Base-by-base conservation (phyloP, 1,140 invertebrate species). In the Trichomalopsis sarcophagae region DNA sequence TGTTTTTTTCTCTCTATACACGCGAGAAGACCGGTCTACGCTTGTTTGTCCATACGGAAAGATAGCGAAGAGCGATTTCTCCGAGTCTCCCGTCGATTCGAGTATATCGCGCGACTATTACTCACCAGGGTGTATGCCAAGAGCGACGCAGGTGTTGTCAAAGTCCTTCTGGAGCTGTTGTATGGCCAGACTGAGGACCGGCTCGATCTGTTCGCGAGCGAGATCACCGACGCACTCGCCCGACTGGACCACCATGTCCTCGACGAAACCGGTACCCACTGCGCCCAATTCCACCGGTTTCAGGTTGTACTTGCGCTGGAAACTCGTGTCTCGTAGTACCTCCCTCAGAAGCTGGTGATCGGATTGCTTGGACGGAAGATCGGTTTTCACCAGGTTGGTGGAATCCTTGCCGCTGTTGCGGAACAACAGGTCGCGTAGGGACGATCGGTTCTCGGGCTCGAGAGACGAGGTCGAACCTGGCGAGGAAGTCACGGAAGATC, bases 51-150 rank as follows among this genome's bases (percentile, higher is more conserved):
- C 55, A 62, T 62, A n/a, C 55, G 55, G 17, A 55, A 55, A 55
- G 55, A 62, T 21, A 62, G 55, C 55, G 55, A 62, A 62, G 55
- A 14, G 2, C 11, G 47, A 50, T 50, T 50, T 62, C 55, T 7
- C 17, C 55, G 55, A 62, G 55, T 6, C 17, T 62, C 17, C 21
- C 17, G 4, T 17, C 55, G 21, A 17, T 36, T 36, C 21, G 55
- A 21, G 55, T 40, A 40, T 40, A 40, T 44, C 10, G 21, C 21
- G 0, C 14, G 6, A 62, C 14, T 30, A 66, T 4, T 36, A 90
- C 95, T 96, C 93, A 98, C 97, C 97, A 92, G 96, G 95, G 90
- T 97, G 96, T 91, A 98, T 98, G 89, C 96, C 96, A 86, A 98
- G 94, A 81, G 96, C 95, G 5, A 95, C 95, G 90, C 97, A 98